Conservation (phyloP, 2,797 vertebrate species). For the Gymnothorax reevesii region DNA sequence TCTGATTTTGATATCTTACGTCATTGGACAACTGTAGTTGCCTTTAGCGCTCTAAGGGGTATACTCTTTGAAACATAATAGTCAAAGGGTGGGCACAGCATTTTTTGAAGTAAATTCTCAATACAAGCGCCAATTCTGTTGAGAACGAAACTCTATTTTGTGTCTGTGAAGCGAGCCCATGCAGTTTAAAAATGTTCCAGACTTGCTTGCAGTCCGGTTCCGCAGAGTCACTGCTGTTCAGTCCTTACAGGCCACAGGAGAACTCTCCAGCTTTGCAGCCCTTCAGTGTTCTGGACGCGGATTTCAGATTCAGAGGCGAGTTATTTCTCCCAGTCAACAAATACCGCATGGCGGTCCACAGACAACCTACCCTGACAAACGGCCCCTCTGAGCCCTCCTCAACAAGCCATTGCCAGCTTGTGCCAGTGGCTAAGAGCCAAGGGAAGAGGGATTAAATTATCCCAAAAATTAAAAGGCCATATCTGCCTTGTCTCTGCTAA, state of each 20-base stretch:
- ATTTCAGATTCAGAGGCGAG: conserved; percentile 7
- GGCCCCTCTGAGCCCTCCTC: conserved; percentile 7
- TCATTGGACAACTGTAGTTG: too few relatives aligned
- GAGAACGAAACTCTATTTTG: too few relatives aligned
- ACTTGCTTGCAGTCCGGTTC: not conserved
- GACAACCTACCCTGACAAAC: conserved; percentile 27
- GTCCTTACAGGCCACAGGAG: conserved; percentile 17
- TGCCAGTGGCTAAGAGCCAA: conserved; percentile 33
- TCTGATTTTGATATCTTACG: too few relatives aligned
- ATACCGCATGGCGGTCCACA: conserved; percentile 24
- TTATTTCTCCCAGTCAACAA: conserved; percentile 31
- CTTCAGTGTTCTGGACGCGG: not conserved
- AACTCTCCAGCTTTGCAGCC: conserved; percentile 12
- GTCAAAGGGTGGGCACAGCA: too few relatives aligned
- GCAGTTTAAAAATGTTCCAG: not conserved
- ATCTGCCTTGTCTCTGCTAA: conserved; percentile 36
- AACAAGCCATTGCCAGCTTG: conserved; percentile 10
- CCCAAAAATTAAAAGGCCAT: conserved; percentile 43
- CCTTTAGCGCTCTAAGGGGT: too few relatives aligned
- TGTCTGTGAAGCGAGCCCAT: too few relatives aligned
- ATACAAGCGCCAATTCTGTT: too few relatives aligned
- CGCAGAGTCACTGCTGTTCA: not conserved
- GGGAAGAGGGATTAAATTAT: conserved; percentile 44
- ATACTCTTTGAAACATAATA: too few relatives aligned
- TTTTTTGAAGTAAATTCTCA: too few relatives aligned